phyloP scores from a whole-genome alignment of 37 sponge, comb jelly and placozoan species.

The Eunapius fragilis region DNA sequence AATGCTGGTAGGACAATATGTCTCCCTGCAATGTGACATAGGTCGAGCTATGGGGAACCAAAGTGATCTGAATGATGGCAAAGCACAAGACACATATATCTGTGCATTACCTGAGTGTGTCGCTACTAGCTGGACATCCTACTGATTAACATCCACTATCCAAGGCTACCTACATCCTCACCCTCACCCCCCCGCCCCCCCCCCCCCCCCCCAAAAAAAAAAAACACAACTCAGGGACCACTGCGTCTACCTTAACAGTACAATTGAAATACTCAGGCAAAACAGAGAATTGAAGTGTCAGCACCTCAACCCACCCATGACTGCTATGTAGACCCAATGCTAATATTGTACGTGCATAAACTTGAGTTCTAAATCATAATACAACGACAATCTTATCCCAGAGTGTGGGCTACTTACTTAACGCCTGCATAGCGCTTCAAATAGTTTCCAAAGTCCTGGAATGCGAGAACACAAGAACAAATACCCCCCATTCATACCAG shows the following conservation, averaged over 20 bases:
- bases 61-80: neutral
- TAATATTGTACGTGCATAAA: neutral
- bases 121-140: too few species aligned
- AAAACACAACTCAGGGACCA: too few species aligned
- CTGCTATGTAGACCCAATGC: too few species aligned
- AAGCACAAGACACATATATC: neutral
- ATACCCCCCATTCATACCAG: neutral
- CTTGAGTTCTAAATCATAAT: neutral
- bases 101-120: too few species aligned
- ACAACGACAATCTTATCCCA: neutral
- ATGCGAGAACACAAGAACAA: neutral
- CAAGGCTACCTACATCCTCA: too few species aligned
- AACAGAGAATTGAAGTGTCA: too few species aligned
- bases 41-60: neutral
- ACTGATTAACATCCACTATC: too few species aligned
- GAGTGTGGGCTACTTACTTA: neutral
- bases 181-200: too few species aligned
- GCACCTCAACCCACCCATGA: too few species aligned
- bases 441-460: neutral
- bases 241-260: too few species aligned
- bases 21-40: constrained; percentile 3
- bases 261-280: too few species aligned
- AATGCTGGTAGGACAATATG: constrained; percentile 1
- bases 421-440: neutral
- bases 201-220: too few species aligned